Conservation (phyloP, 1,140 invertebrate genomes). For the Sarcophaga peregrina region DNA sequence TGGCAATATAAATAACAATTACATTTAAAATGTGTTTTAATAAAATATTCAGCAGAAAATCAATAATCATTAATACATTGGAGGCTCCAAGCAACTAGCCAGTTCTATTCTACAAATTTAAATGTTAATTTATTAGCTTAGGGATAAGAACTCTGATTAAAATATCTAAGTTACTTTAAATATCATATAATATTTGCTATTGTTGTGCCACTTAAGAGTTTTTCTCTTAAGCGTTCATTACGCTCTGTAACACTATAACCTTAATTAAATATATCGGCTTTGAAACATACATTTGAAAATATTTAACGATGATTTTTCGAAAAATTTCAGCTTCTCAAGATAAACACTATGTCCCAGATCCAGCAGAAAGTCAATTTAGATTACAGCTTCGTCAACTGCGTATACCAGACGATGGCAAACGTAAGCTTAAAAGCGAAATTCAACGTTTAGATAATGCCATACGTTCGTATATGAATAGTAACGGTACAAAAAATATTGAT, state of each 20-base stretch:
- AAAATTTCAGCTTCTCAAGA: slow-evolving; percentile 47
- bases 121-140: no score
- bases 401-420: slow-evolving; percentile 63
- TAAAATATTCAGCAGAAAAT: no score
- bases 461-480: slow-evolving; percentile 57
- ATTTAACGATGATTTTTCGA: neutral
- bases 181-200: neutral
- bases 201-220: neutral
- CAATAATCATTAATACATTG: no score
- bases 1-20: no score
- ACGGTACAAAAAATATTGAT: slow-evolving; percentile 71
- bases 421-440: slow-evolving; percentile 60
- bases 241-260: neutral
- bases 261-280: neutral
- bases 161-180: neutral
- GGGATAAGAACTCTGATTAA: no score
- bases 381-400: slow-evolving; percentile 57
- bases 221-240: neutral
- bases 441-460: slow-evolving; percentile 60
- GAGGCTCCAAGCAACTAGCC: no score
- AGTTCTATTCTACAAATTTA: no score
- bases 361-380: slow-evolving; percentile 60
- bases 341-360: slow-evolving; percentile 57
- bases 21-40: no score
- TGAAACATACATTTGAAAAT: neutral